phyloP scores from a whole-genome alignment of 2,888 invertebrate genomes.

The Pecten maximus region DNA sequence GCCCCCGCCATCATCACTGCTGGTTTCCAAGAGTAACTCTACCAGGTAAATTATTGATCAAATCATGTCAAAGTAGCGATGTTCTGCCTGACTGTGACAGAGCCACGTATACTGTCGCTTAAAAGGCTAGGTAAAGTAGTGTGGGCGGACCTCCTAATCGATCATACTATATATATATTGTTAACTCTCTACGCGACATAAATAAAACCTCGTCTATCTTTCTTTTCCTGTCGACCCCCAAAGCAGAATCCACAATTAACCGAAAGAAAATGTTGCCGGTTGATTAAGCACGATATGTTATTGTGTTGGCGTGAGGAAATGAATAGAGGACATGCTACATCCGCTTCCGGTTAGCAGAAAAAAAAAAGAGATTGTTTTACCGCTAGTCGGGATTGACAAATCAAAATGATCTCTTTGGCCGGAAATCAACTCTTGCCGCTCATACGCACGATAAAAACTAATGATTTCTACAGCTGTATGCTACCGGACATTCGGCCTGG shows the following conservation, averaged over 20 bases:
- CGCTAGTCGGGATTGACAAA: not conserved
- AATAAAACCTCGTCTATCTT: not conserved
- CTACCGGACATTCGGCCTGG: not conserved
- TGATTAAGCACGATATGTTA: not conserved
- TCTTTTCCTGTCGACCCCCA: not conserved
- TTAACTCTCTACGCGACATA: not conserved
- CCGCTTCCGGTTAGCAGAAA: not conserved
- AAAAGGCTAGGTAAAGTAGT: not conserved
- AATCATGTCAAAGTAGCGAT: not conserved
- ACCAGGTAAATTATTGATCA: constrained; percentile 19
- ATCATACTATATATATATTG: not conserved
- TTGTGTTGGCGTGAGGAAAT: not conserved
- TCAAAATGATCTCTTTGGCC: not conserved
- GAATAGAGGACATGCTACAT: not conserved
- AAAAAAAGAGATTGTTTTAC: not conserved
- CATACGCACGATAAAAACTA: not conserved
- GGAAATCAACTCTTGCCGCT: not conserved
- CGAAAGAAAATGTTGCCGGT: not conserved
- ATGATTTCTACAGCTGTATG: not conserved
- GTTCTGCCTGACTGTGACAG: constrained; percentile 13
- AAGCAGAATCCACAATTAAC: not conserved
- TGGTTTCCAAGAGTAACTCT: not conserved
- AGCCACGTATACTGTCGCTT: not conserved
- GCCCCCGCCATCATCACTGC: not conserved
- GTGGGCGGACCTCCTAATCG: not conserved